These are phyloP conservation scores for Pseudachorutes palmiensis DNA, from an alignment of 1,140 invertebrate species.

Conservation along the genomic window DNA sequence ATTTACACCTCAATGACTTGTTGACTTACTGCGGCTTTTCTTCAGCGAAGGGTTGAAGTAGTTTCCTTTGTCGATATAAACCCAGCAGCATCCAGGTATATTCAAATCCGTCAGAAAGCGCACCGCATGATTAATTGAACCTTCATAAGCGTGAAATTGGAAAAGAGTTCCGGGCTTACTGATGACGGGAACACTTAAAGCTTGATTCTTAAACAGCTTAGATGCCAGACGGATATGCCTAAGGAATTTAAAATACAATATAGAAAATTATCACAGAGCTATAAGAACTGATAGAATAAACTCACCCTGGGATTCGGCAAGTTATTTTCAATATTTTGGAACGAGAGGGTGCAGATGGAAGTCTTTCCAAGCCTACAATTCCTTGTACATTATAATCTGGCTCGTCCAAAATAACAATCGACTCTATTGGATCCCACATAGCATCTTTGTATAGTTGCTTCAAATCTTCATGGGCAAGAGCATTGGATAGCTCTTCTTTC, in stretches of 20 bases:
- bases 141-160: slow-evolving; percentile 20
- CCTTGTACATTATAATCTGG: not conserved
- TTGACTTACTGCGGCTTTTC: too few relatives aligned
- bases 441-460: not conserved
- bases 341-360: not conserved
- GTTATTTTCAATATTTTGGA: slow-evolving; percentile 19
- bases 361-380: not conserved
- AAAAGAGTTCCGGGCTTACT: not conserved
- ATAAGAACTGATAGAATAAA: not conserved
- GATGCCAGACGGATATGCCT: slow-evolving; percentile 15
- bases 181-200: slow-evolving; percentile 16
- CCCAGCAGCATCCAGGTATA: slow-evolving; percentile 28
- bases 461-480: slow-evolving; percentile 10
- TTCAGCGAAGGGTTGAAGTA: too few relatives aligned
- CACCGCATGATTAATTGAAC: slow-evolving; percentile 24
- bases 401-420: slow-evolving; percentile 11
- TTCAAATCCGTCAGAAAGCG: slow-evolving; percentile 30
- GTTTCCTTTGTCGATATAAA: slow-evolving; percentile 6
- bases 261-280: not conserved
- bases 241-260: slow-evolving; percentile 19
- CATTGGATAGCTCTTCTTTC: slow-evolving; percentile 7
- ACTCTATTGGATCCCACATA: slow-evolving; percentile 6
- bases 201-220: slow-evolving; percentile 10
- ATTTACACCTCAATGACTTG: too few relatives aligned
- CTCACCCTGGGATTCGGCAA: slow-evolving; percentile 24